Evolutionary conservation across 1,140 invertebrate genomes (phyloP).

Genomic region (Trypoxylus dichotomus): DNA sequence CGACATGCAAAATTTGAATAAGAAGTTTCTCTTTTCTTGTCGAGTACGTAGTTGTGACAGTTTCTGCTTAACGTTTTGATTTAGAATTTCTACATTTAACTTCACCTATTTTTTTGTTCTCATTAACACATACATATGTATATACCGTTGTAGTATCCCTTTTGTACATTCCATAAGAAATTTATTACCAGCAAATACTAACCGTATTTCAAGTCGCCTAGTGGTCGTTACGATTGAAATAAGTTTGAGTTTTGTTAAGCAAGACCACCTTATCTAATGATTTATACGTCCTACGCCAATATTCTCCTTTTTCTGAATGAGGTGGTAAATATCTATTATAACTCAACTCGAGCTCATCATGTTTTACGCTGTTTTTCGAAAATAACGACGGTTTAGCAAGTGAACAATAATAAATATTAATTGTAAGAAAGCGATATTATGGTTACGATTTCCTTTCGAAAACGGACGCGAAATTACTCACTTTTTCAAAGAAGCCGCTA

Average conservation of each 20-base stretch:
- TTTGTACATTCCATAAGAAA: too few relatives aligned
- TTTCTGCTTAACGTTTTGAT: too few relatives aligned
- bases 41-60: too few relatives aligned
- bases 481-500: neutral
- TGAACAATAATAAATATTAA: slow-evolving; percentile 3
- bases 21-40: too few relatives aligned
- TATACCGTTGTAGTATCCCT: too few relatives aligned
- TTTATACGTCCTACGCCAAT: neutral
- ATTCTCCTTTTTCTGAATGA: neutral
- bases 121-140: too few relatives aligned
- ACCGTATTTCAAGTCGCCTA: neutral
- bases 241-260: neutral
- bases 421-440: slow-evolving; percentile 4
- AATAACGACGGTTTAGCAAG: neutral
- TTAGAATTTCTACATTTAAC: too few relatives aligned
- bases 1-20: too few relatives aligned
- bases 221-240: neutral
- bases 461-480: slow-evolving; percentile 7
- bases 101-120: too few relatives aligned
- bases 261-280: neutral
- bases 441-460: neutral
- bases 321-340: neutral
- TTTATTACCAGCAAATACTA: too few relatives aligned
- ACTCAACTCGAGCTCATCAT: neutral
- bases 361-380: neutral